phyloP scores from a whole-genome alignment of 2,113 vertebrate species.

The Pachycephala philippinensis region DNA sequence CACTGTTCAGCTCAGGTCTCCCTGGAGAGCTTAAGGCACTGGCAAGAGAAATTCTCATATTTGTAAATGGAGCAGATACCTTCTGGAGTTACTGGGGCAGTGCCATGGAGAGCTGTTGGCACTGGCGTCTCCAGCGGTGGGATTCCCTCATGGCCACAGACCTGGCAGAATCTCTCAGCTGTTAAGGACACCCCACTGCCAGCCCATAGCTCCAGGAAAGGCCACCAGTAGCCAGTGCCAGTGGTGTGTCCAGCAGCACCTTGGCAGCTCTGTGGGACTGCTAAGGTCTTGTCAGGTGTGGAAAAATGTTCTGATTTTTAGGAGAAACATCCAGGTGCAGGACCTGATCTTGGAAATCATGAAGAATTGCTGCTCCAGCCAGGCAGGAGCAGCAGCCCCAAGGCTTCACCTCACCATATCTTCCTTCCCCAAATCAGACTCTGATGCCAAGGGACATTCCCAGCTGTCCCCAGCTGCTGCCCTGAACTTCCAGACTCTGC shows the following conservation, averaged over 20 bases:
- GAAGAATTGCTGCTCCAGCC: not conserved
- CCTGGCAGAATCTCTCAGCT: not conserved
- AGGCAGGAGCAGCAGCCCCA: not conserved
- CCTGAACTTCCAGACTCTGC: not conserved
- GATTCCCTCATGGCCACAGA: not conserved
- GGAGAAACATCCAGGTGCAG: not conserved
- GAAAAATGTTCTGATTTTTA: not conserved
- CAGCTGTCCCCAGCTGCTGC: fast-evolving
- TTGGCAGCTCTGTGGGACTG: not conserved
- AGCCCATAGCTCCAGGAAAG: not conserved
- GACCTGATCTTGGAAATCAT: not conserved
- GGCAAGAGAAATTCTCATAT: fast-evolving
- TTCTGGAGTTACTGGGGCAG: not conserved
- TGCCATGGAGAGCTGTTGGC: not conserved
- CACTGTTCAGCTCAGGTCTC: not conserved
- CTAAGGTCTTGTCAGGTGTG: no score
- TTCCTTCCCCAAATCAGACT: not conserved
- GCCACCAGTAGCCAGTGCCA: not conserved
- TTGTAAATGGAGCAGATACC: not conserved
- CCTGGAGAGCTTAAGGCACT: not conserved
- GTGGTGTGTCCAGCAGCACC: not conserved
- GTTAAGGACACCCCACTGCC: fast-evolving
- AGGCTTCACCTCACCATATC: not conserved
- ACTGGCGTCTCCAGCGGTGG: fast-evolving
- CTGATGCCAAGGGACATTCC: not conserved